phyloP scores from a whole-genome alignment of 2,888 invertebrate genomes.

The Diarsia mendica region DNA sequence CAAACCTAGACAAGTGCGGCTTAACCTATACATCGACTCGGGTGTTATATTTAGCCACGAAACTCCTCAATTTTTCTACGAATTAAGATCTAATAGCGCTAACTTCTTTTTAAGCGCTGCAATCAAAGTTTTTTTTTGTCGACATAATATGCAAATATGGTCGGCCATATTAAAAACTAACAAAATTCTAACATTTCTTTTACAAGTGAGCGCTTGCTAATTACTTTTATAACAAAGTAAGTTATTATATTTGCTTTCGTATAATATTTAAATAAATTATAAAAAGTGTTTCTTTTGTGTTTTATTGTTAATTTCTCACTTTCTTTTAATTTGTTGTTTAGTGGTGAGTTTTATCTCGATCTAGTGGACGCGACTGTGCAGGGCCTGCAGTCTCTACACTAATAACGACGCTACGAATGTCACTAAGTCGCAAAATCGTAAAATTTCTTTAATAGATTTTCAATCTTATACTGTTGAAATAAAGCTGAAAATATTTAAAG shows the following conservation, averaged over 20 bases:
- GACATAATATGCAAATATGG: slow-evolving; percentile 23
- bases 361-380: no score
- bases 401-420: no score
- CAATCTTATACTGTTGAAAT: no score
- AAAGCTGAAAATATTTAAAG: no score
- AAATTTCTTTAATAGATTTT: no score
- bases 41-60: neutral
- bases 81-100: neutral
- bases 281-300: neutral
- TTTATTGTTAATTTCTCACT: slow-evolving; percentile 24
- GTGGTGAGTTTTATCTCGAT: neutral
- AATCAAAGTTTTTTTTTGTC: neutral
- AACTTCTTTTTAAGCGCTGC: neutral
- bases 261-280: slow-evolving; percentile 36
- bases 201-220: slow-evolving; percentile 1
- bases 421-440: no score
- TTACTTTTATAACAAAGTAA: slow-evolving; percentile 10
- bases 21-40: no score
- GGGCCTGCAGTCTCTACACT: no score
- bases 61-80: neutral
- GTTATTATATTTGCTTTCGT: slow-evolving; percentile 28
- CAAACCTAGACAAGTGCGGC: no score
- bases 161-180: neutral
- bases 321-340: slow-evolving; percentile 10
- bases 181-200: slow-evolving; percentile 4